A percentile compares a stretch with the other conserved stretches of the same genome.
These are phyloP conservation scores for Corythucha ciliata DNA, from an alignment of 2,888 invertebrate species.

Conservation along the genomic window DNA sequence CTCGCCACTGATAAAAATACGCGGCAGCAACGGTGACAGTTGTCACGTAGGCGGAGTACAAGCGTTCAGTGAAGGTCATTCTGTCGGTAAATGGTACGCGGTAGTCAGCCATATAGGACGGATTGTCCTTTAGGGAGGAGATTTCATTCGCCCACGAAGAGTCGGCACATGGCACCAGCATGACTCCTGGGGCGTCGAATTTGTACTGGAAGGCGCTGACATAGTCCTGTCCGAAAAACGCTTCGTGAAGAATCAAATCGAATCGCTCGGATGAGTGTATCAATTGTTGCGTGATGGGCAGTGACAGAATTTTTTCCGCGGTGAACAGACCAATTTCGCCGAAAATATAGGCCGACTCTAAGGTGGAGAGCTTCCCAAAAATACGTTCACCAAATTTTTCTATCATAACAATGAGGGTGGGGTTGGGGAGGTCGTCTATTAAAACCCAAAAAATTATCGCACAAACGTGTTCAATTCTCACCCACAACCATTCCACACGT, in stretches of 20 bases:
- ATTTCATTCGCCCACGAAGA: conserved; percentile 1
- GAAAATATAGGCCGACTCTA: too few relatives aligned
- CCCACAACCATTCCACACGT: too few relatives aligned
- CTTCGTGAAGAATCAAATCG: conserved; percentile 16
- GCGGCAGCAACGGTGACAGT: conserved; percentile 1
- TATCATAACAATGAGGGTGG: too few relatives aligned
- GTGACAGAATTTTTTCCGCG: neutral
- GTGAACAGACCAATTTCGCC: too few relatives aligned
- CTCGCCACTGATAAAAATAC: neutral
- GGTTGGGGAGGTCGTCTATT: too few relatives aligned
- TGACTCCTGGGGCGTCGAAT: neutral
- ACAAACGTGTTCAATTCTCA: too few relatives aligned
- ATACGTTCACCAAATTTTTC: too few relatives aligned
- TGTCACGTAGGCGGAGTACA: neutral
- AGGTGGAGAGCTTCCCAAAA: too few relatives aligned
- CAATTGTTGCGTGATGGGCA: conserved; percentile 2
- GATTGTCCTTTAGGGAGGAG: neutral
- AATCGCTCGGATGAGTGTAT: conserved; percentile 11
- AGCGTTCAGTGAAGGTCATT: conserved; percentile 11
- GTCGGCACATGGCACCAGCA: neutral
- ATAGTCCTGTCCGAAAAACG: conserved; percentile 14
- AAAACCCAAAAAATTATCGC: too few relatives aligned
- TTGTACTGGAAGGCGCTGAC: conserved; percentile 5
- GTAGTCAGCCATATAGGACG: conserved; percentile 9
- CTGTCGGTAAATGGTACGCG: conserved; percentile 10